A percentile compares a stretch with the other conserved stretches of the same genome.
Conservation (phyloP, 2,888 invertebrate species). For the Fragum whitleyi region DNA sequence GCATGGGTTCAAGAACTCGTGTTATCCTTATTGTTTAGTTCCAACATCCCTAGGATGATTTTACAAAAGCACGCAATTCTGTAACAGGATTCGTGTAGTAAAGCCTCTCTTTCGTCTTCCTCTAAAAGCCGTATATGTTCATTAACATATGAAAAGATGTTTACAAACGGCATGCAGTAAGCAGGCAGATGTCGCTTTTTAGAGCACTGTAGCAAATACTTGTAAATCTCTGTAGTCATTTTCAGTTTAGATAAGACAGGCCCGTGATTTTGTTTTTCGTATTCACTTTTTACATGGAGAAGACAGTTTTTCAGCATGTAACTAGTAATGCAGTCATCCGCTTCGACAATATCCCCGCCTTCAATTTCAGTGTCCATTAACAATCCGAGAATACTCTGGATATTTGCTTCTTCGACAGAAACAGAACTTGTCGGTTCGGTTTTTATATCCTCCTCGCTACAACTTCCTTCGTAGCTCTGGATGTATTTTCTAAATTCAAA, state of each 20-base stretch:
- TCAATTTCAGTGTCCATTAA: slow-evolving; percentile 14
- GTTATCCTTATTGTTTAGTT: background rate
- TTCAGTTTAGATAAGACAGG: background rate
- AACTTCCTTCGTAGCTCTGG: no score
- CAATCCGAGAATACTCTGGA: no score
- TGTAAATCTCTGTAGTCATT: slow-evolving; percentile 30
- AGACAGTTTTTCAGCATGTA: slow-evolving; percentile 53
- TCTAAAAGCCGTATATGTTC: slow-evolving; percentile 28
- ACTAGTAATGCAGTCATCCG: slow-evolving; percentile 47
- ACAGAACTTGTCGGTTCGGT: no score
- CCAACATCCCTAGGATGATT: slow-evolving; percentile 37
- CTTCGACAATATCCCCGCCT: slow-evolving; percentile 40
- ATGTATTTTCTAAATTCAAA: no score
- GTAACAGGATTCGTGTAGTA: slow-evolving; percentile 25
- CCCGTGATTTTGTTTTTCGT: background rate
- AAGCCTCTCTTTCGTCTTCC: slow-evolving; percentile 19
- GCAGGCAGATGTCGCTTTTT: slow-evolving; percentile 12
- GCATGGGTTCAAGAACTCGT: no score
- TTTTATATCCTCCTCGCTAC: no score
- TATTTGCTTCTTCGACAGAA: no score
- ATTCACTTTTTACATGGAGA: slow-evolving; percentile 15
- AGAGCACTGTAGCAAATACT: slow-evolving; percentile 24
- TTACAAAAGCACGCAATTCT: slow-evolving; percentile 42
- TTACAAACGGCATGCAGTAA: slow-evolving; percentile 35
- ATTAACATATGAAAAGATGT: slow-evolving; percentile 45